Conservation (phyloP, 37 sponge, comb jelly and placozoan species). For the Crambe crambe region DNA sequence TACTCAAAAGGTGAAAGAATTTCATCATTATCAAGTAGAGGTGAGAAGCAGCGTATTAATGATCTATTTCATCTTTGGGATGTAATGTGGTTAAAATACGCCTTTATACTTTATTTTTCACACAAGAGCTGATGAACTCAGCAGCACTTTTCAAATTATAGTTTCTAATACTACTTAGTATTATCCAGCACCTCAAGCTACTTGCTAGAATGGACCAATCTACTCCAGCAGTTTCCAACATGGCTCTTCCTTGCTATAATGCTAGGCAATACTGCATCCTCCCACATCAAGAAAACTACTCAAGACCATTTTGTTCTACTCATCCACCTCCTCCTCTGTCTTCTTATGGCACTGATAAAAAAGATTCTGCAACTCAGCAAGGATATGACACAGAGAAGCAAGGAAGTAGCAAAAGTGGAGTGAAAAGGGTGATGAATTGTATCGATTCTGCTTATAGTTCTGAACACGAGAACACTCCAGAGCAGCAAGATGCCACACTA, state of each 20-base stretch:
- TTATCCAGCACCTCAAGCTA: no score
- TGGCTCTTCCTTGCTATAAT: not conserved
- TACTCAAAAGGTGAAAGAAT: not conserved
- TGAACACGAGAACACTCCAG: not conserved
- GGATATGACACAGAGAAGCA: no score
- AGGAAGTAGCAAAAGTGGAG: no score
- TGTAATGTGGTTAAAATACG: no score
- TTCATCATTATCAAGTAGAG: not conserved
- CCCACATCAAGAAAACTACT: not conserved
- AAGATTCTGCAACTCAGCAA: no score
- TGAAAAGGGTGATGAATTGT: no score
- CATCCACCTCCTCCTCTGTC: not conserved
- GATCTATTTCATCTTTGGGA: not conserved
- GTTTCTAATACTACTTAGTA: no score
- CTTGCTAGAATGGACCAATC: slow-evolving; percentile 4
- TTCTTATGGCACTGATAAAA: no score
- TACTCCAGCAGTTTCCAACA: not conserved
- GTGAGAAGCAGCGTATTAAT: not conserved
- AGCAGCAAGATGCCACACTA: not conserved
- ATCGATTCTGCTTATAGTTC: not conserved
- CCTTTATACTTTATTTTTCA: no score
- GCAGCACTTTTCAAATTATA: no score
- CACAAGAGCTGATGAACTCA: no score
- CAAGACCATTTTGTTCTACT: not conserved
- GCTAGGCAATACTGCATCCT: not conserved